Base-by-base conservation (phyloP, 2,888 invertebrate species). In the Philaethria dido region DNA sequence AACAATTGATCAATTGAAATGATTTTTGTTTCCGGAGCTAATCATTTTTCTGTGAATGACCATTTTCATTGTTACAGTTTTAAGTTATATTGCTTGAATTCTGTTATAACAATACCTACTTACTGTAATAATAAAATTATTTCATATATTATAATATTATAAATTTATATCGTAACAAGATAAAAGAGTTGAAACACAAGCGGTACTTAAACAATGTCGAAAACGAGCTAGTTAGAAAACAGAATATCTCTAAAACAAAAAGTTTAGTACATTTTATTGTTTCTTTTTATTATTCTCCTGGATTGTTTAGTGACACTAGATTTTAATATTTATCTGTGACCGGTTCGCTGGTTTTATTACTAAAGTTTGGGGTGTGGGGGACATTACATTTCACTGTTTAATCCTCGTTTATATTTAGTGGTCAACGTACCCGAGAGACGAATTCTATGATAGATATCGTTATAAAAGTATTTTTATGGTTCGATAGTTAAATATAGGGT, bases 331-430 rank as follows among this genome's bases (percentile, higher is more conserved):
- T 89, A 89, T 88, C 85, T 87, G 81, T 82, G 75, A 78, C 80
- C 88, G 86, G 80, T 85, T 85, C 84, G 86, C 80, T 88, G 89
- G 81, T 85, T 90, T 90, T 89, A 91, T 83, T 80, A 80, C 85
- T 73, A 73, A 89, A 89, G 80, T 89, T 88, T 77, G 79, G 76
- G 78, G 80, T 79, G 75, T 79, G 75, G 77, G 82, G 81, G 78
- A 82, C 78, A 78, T 77, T 84, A 84, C 69, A 70, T 47, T 64
- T 68, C 66, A 64, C 65, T 70, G 63, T 69, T 72, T 70, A 72
- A 69, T 67, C 69, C 64, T 29, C 64, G 47, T 70, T 64, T 61
- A 54, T 55, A 61, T 42, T 64, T 64, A 63, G 66, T 70, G 70
- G 66, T 69, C 70, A 69, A 64, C 65, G 70, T 72, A 66, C 68